Percentiles rank a stretch among this genome's conserved stretches.
Conservation (phyloP, 2,113 vertebrate genomes). For the Cololabis saira region DNA sequence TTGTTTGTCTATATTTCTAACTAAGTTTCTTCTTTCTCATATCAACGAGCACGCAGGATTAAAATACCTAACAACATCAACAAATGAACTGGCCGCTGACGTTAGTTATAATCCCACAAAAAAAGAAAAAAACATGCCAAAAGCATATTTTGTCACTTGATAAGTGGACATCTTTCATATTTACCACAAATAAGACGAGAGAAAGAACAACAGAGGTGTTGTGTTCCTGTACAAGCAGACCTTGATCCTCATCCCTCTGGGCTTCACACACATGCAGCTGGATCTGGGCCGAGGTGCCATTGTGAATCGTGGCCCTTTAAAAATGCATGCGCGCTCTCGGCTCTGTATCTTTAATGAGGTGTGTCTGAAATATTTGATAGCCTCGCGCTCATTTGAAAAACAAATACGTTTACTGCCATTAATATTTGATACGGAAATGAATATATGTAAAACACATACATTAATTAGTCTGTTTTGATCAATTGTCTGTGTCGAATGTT, state of each 20-base stretch:
- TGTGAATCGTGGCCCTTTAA: conserved; percentile 71
- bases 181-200: conserved; percentile 4
- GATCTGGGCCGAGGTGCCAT: conserved; percentile 52
- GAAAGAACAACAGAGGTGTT: not conserved
- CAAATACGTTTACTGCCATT: conserved; percentile 80
- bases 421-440: conserved; percentile 81
- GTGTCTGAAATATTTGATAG: conserved; percentile 79
- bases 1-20: too few relatives aligned
- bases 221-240: conserved; percentile 7
- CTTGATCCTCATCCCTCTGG: conserved; percentile 45
- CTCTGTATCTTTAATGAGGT: conserved; percentile 79
- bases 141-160: too few relatives aligned
- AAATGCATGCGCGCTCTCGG: conserved; percentile 79
- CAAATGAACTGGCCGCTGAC: too few relatives aligned
- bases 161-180: not conserved
- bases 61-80: too few relatives aligned
- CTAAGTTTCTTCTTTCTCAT: too few relatives aligned
- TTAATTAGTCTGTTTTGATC: conserved; percentile 82
- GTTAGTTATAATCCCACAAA: too few relatives aligned
- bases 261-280: conserved; percentile 20
- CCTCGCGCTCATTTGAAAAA: conserved; percentile 76
- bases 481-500: conserved; percentile 78
- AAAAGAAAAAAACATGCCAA: too few relatives aligned
- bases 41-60: too few relatives aligned
- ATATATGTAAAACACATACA: conserved; percentile 83